phyloP scores from a whole-genome alignment of 2,113 vertebrate species.

The Notarius quadriscutis region DNA sequence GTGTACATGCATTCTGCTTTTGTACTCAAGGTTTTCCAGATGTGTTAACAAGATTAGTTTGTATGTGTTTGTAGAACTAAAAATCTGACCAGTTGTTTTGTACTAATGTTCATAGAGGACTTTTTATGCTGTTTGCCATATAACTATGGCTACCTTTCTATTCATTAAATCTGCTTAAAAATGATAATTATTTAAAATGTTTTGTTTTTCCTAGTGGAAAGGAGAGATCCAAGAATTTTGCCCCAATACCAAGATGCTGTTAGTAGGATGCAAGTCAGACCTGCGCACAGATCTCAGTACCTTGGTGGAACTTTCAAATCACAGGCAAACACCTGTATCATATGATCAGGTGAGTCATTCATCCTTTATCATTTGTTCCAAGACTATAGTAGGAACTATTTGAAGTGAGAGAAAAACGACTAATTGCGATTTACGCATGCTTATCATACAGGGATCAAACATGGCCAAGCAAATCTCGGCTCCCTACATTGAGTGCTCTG shows the following conservation, averaged over 20 bases:
- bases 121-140: too few relatives aligned
- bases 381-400: not conserved
- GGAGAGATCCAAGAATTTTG: constrained; percentile 91
- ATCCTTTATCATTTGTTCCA: not conserved
- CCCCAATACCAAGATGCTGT: constrained; percentile 87
- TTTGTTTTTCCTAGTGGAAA: constrained; percentile 78
- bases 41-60: not conserved
- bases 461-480: constrained; percentile 89
- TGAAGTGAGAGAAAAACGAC: not conserved
- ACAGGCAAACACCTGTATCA: constrained; percentile 79
- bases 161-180: not conserved
- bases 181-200: not conserved
- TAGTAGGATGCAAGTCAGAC: constrained; percentile 91
- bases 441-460: constrained; percentile 78
- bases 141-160: not conserved
- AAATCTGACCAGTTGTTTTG: too few relatives aligned
- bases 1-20: not conserved
- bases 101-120: too few relatives aligned
- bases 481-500: constrained; percentile 89
- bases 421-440: constrained; percentile 6
- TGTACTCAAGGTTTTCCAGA: not conserved
- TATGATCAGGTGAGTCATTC: constrained; percentile 83
- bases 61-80: not conserved
- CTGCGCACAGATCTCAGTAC: constrained; percentile 88
- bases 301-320: constrained; percentile 82